Conservation (phyloP, 2,797 vertebrate species). For the Acanthis flammea region DNA sequence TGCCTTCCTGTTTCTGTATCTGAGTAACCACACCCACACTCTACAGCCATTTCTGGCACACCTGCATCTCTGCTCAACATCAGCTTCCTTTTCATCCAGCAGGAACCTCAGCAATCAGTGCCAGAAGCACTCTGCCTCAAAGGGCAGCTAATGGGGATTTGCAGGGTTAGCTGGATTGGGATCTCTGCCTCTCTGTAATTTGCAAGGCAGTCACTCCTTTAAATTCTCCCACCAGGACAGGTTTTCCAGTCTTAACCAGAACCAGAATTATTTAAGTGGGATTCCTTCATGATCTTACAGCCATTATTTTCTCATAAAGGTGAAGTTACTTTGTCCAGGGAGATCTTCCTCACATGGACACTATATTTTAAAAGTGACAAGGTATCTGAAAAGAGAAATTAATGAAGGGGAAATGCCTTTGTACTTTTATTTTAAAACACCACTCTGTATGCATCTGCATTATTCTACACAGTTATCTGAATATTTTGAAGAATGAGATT, state of each 20-base stretch:
- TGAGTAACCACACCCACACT: not conserved
- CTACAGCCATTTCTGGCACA: not conserved
- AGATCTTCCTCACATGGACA: not conserved
- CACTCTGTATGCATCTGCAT: not conserved
- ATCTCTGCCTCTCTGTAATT: not conserved
- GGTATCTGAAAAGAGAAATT: not conserved
- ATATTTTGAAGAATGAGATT: constrained; percentile 70
- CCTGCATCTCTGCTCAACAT: not conserved
- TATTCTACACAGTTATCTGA: constrained; percentile 44
- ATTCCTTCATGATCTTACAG: not conserved
- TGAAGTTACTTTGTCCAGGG: not conserved
- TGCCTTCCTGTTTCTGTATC: not conserved
- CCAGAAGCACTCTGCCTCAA: not conserved
- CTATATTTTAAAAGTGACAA: not conserved
- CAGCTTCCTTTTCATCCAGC: not conserved
- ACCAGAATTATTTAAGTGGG: not conserved
- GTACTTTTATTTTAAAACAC: constrained; percentile 58
- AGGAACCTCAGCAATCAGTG: not conserved
- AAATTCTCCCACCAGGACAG: not conserved
- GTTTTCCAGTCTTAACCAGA: not conserved
- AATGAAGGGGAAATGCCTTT: not conserved
- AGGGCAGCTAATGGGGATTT: not conserved
- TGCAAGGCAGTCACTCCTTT: not conserved
- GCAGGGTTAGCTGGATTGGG: not conserved
- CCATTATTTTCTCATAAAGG: not conserved